These are phyloP conservation scores for Chirona hameri DNA, from an alignment of 2,888 invertebrate genomes.

Conservation along the genomic window DNA sequence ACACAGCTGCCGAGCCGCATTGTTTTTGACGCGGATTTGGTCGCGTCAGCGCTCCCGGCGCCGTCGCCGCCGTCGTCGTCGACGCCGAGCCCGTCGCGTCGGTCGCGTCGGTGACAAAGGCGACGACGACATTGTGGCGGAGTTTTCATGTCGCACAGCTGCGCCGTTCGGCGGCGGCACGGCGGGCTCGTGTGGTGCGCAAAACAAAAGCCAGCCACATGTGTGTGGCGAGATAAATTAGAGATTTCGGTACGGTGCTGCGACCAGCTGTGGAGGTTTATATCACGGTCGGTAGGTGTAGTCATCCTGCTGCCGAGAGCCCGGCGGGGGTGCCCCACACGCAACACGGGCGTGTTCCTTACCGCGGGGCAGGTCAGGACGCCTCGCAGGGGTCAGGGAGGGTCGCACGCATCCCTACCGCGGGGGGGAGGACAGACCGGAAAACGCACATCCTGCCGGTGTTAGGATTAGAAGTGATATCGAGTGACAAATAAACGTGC, in stretches of 20 bases:
- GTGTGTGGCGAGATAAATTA: neutral
- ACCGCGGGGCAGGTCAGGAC: too few species aligned
- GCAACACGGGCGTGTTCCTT: too few species aligned
- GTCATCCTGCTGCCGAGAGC: neutral
- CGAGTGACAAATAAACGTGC: too few species aligned
- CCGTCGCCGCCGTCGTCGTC: neutral
- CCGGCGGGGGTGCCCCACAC: too few species aligned
- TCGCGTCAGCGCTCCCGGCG: neutral
- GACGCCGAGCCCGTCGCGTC: neutral
- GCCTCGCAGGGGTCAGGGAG: too few species aligned
- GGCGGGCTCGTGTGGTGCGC: neutral
- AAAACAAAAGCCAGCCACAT: slow-evolving; percentile 1
- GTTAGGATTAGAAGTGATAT: too few species aligned
- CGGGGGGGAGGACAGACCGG: too few species aligned
- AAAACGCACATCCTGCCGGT: too few species aligned
- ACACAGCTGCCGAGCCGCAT: neutral
- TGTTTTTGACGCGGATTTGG: neutral
- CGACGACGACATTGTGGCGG: too few species aligned
- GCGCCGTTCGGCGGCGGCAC: neutral
- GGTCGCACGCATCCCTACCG: too few species aligned
- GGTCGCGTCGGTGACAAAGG: too few species aligned
- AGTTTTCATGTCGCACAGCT: too few species aligned
- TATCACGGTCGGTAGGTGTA: neutral
- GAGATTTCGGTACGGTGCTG: neutral
- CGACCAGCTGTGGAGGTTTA: neutral